Evolutionary conservation across 2,797 vertebrate genomes (phyloP), one percentile per base, ranked within the genome.

Genomic region (Oophaga sylvatica): DNA sequence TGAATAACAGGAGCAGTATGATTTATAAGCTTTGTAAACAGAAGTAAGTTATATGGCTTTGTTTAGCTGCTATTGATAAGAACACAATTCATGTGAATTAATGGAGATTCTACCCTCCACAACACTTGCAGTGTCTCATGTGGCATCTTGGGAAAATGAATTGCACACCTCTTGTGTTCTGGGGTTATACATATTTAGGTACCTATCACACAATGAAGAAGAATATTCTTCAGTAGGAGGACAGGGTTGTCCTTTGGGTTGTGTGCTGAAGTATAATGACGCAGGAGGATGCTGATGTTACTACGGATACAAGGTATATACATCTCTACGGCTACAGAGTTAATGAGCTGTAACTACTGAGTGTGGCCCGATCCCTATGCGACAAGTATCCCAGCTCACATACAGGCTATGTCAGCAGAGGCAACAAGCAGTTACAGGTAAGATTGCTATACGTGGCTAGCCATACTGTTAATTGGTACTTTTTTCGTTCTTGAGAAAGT

Each of bases 221-320:
- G 22, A 26, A 29, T 70, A 59, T 29, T 17, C 17, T 81, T 87
- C 73, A 48, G 41, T 4, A 83, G 75, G 48, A 70, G 48, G 81
- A 75, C 75, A 67, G 83, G 79, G 78, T 77, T 1, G 77, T 65
- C 45, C 77, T 48, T 53, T 13, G 26, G 76, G 16, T 84, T 73
- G 53, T 84, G 81, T 77, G 65, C 45, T 48, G 13, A 57, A 29
- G 29, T 67, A 59, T 17, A 17, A 71, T 88, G 87, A 88, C 87
- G 83, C 79, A 85, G 60, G 83, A 65, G 57, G 81, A 80, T 88
- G 75, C 75, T 67, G 71, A 88, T 76, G 83, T 88, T 81, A 78
- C 87, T 85, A 88, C 7, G 76, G 87, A 88, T 70, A 80, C 76
- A 80, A 35, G 60, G 81, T 85, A 68, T 75, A 59, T 60, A 68